Base-by-base conservation (phyloP, 2,888 invertebrate species). In the Cerastis rubricosa region DNA sequence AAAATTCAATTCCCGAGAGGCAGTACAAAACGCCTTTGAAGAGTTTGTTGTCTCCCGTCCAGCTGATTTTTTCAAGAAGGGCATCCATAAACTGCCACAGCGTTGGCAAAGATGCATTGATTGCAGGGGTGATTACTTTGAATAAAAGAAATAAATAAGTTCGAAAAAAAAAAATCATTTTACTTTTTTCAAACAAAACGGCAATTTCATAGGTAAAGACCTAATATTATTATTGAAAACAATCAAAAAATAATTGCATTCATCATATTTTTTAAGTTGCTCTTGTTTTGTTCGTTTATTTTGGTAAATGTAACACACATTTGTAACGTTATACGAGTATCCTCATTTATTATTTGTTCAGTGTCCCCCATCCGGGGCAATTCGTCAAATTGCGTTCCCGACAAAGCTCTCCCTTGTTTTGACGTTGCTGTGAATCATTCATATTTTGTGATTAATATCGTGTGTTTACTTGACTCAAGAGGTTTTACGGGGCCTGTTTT, bases 311-410 rank as follows among this genome's bases (percentile, higher is more conserved):
- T 66, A 14, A 51, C 14, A 47, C 43, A 76, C 71, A 82, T 82
- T 71, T 67, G 71, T 61, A 35, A n/a, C 74, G 43, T 35, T 65
- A 70, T 1, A 63, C 59, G 57, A 57, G 65, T 35, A 70, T 49
- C 1, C 59, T 64, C 66, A 79, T 77, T 70, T 66, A 74, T 80
- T 83, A 83, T 78, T 78, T 83, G 73, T 70, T 68, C 70, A 25
- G 35, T 43, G 59, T 66, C 69, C 57, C 57, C 43, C 57, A 68
- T 70, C 45, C 49, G 40, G 54, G 47, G 69, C 76, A 73, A 83
- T 83, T 73, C 57, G 67, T 76, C 81, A 84, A 84, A 81, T 83
- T 71, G 68, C 19, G 54, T 66, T 66, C 40, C 29, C 40, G 63
- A 59, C 63, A 66, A 70, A 68, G 25, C 75, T n/a, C 49, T 82